Conservation (phyloP, 2,113 vertebrate genomes). For the Centrocercus urophasianus region DNA sequence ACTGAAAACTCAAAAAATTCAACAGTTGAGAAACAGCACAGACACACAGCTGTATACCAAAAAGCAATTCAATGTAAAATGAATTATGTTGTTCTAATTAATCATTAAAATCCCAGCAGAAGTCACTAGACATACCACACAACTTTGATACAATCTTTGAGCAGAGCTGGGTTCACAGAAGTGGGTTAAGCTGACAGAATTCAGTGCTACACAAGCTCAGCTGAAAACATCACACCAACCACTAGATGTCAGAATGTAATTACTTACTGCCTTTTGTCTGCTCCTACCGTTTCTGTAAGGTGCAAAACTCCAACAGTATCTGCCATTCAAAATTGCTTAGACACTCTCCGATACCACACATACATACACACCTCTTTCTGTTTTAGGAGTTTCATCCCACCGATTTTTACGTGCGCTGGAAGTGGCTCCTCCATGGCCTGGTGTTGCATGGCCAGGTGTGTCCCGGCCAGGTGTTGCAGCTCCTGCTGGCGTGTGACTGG, state of each 20-base stretch:
- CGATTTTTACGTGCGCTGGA: constrained; percentile 97
- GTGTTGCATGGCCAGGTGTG: constrained; percentile 94
- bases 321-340: not conserved
- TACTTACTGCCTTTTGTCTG: not conserved
- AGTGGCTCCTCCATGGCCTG: constrained; percentile 93
- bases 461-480: constrained; percentile 95
- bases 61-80: accelerated
- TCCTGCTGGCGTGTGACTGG: constrained; percentile 96
- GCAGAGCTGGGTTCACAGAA: accelerated
- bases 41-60: accelerated
- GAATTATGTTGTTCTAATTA: not conserved
- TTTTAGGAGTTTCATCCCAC: constrained; percentile 99
- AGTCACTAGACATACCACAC: not conserved
- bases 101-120: not conserved
- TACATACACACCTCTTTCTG: constrained; percentile 85
- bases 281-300: not conserved
- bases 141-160: not conserved
- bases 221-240: not conserved
- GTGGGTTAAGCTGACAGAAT: not conserved
- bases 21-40: not conserved
- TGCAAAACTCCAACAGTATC: not conserved
- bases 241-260: constrained; percentile 18
- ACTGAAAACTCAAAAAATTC: not conserved
- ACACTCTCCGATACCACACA: not conserved
- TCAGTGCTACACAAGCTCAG: not conserved